Base-by-base conservation (phyloP, 1,140 invertebrate species). In the Orchestia grillus region DNA sequence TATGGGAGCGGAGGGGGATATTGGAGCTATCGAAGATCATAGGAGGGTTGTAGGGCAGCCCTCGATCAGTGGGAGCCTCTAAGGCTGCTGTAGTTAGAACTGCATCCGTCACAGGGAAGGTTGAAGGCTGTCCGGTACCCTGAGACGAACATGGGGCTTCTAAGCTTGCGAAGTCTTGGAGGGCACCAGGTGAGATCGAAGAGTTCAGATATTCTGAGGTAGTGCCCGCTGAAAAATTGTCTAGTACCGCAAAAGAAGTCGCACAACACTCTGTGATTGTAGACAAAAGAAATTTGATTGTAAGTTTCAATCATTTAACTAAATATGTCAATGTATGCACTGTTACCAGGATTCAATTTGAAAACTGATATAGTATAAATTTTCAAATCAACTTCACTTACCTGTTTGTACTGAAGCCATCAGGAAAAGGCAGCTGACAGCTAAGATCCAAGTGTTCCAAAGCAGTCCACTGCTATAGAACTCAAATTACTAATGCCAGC, bases 371-470 rank as follows among this genome's bases (percentile, higher is more conserved):
- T 77, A 77, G 11, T 19, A 36, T 77, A 77, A 23, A 77, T 77
- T 77, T 90, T 36, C 11, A 42, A 3, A 47, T 47, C 43, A 45
- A 1, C 40, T 94, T 42, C 44, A 11, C 92, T 94, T 45, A 94
- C 92, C 92, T 47, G 44, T 47, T 94, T 94, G 8, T 47, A 94
- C 92, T 23, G 92, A 94, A 94, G 92, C 92, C 92, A 94, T 94
- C 44, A 42, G 44, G 92, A 45, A 45, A 16, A 90, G 88, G 3
- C 6, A 42, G 88, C 88, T 90, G 88, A 90, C 88, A 42, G 88
- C n/a, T 90, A 90, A 42, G n/a, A 90, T 90, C 88, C 23, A 90
- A 42, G 11, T 42, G n/a, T 41, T 90, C 88, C 62, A 77, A 77
- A 77, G 62, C 28, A 77, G 62, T 36, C 11, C 62, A 23, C 62